Conservation (phyloP, 2,113 vertebrate species). For the Oreamnos americanus region DNA sequence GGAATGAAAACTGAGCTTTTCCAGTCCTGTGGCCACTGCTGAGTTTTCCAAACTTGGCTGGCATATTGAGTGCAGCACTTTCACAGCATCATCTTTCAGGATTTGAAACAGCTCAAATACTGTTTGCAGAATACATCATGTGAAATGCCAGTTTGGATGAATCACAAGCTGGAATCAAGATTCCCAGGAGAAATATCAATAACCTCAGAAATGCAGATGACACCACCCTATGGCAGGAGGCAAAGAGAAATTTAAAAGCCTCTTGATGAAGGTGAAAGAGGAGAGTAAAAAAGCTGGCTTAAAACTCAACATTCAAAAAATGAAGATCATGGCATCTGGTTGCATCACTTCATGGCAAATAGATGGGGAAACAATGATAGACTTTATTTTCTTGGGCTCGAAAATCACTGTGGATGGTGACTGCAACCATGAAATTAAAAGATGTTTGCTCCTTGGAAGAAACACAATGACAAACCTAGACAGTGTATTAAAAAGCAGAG, state of each 20-base stretch:
- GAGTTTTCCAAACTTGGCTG: too few species aligned
- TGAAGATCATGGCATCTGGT: not conserved
- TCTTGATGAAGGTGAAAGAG: not conserved
- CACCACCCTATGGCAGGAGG: not conserved
- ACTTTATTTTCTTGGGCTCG: not conserved
- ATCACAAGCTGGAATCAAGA: not conserved
- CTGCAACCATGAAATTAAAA: not conserved
- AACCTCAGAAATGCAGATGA: not conserved
- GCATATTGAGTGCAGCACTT: too few species aligned
- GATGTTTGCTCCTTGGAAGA: not conserved
- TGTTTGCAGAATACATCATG: not conserved
- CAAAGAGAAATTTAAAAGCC: not conserved
- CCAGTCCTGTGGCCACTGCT: too few species aligned
- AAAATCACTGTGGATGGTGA: not conserved
- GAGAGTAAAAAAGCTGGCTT: not conserved
- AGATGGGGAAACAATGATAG: not conserved
- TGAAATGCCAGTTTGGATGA: not conserved
- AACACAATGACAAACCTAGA: not conserved
- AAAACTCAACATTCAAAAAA: not conserved
- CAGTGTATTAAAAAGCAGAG: not conserved
- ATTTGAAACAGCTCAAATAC: not conserved
- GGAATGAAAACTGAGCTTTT: too few species aligned
- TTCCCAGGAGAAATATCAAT: not conserved
- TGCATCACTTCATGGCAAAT: not conserved
- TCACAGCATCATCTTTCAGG: too few species aligned